Evolutionary conservation across 2,797 vertebrate genomes (phyloP), one percentile per base, ranked within the genome.

Genomic region (Linurgus olivaceus): DNA sequence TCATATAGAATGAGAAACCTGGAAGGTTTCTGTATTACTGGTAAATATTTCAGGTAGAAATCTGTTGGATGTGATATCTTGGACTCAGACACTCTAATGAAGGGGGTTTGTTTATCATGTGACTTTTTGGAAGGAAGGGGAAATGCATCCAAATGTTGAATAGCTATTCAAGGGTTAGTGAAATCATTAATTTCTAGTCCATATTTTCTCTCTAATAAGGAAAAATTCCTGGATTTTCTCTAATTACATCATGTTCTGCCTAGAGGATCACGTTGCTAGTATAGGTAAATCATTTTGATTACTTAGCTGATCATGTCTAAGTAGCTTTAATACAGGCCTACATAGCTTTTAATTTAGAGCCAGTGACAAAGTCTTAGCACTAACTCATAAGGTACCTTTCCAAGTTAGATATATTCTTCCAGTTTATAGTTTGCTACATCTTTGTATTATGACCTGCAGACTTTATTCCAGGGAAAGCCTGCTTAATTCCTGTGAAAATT

Each of bases 291-390:
- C 4, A 89, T 57, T 82, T 91, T 88, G 78, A 91, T 93, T 63
- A 52, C 57, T 90, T 83, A 52, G 37, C 42, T 1, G 8, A 63
- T 86, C 28, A 29, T 51, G 63, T 66, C 47, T 86, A 73, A 84
- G 29, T 73, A 23, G 66, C 71, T 90, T 93, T 95, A 91, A 79
- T 44, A 37, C 16, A 40, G 45, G 25, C 38, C 40, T 76, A 13
- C 57, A 38, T 15, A 71, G 50, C 33, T 94, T 91, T 96, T 93
- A 88, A 86, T 93, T 91, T 85, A 89, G 74, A 92, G 38, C 28
- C 63, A 67, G 79, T 83, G 77, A 75, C 72, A 87, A 72, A 86
- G 67, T 70, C 63, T 45, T 88, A 61, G 57, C 74, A 82, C 55
- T 84, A 73, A 76, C 33, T 90, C 59, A 52, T 29, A 65, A 84